Evolutionary conservation across 2,113 vertebrate species (phyloP).

Genomic region (Lonchura striata): DNA sequence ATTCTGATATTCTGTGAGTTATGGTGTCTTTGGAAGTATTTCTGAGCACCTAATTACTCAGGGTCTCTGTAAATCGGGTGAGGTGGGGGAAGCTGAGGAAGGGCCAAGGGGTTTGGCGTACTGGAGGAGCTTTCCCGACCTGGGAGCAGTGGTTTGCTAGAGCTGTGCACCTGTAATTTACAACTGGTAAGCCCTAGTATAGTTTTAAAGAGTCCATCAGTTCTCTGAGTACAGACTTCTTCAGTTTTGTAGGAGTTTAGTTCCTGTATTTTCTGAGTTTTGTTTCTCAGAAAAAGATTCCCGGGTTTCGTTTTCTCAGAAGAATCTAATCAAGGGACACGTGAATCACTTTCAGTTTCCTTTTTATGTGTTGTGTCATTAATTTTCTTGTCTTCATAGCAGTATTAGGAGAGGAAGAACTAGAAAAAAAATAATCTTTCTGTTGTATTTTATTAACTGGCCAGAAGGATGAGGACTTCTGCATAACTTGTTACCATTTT

Average conservation of each 20-base stretch:
- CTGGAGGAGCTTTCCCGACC: neutral
- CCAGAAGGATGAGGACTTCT: neutral
- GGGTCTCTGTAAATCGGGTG: neutral
- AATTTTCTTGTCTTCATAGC: neutral
- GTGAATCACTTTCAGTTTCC: neutral
- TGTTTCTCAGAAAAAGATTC: neutral
- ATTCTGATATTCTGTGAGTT: neutral
- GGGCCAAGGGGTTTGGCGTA: rapidly evolving
- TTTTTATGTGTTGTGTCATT: neutral
- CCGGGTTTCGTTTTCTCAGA: neutral
- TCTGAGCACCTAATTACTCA: neutral
- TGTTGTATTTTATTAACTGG: neutral
- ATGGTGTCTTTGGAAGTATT: rapidly evolving
- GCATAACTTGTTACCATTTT: neutral
- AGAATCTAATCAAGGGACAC: neutral
- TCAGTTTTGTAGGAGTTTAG: neutral
- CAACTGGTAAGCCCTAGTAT: rapidly evolving
- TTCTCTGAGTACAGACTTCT: neutral
- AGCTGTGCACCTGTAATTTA: neutral
- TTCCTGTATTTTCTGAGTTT: neutral
- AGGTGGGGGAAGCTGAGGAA: neutral
- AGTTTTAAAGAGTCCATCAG: neutral
- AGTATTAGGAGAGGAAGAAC: neutral
- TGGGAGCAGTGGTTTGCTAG: neutral
- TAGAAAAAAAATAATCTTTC: neutral